phyloP scores from a whole-genome alignment of 2,113 vertebrate species.

The Brachyhypopomus occidentalis region DNA sequence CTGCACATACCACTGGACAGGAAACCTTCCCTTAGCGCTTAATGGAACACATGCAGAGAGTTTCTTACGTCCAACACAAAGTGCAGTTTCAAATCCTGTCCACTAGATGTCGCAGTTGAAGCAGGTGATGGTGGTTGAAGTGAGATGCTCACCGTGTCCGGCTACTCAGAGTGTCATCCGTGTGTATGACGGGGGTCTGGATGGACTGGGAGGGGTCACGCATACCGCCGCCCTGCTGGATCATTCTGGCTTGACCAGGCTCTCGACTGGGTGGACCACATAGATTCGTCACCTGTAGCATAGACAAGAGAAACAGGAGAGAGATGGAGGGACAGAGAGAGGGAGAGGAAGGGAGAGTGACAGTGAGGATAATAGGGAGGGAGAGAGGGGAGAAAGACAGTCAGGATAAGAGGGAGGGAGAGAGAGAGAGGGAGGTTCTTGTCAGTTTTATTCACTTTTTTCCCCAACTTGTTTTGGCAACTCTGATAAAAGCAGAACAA shows the following conservation, averaged over 20 bases:
- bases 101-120: conserved; percentile 24
- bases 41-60: no score
- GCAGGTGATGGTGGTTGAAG: not conserved
- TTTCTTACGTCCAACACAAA: not conserved
- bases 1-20: no score
- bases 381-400: no score
- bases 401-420: no score
- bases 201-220: conserved; percentile 62
- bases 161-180: conserved; percentile 73
- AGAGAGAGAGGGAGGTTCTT: no score
- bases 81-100: not conserved
- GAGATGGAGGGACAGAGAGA: not conserved
- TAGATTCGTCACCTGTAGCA: conserved; percentile 76
- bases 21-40: no score
- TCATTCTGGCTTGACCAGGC: conserved; percentile 58
- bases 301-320: not conserved
- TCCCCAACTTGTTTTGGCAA: no score
- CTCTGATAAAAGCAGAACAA: no score
- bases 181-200: conserved; percentile 65
- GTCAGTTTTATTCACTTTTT: no score
- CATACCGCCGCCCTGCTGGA: conserved; percentile 58
- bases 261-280: conserved; percentile 78
- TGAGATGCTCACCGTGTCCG: conserved; percentile 79
- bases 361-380: no score
- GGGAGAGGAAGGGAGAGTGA: no score